These are phyloP conservation scores for Anolis sagrei DNA, from an alignment of 2,113 vertebrate genomes.

Conservation along the genomic window DNA sequence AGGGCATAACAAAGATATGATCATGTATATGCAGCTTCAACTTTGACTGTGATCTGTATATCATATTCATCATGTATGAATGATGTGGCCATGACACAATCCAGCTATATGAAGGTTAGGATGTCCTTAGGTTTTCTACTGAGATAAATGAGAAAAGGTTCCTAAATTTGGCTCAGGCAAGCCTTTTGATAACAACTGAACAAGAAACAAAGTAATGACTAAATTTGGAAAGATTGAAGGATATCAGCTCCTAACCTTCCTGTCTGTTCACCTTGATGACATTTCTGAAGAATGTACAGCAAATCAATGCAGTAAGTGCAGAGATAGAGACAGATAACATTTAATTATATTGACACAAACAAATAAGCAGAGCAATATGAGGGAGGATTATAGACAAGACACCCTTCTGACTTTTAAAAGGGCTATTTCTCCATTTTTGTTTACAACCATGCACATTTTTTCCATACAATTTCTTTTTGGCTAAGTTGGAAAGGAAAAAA, in stretches of 20 bases:
- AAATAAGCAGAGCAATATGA: conserved; percentile 27
- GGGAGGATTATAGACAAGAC: conserved; percentile 32
- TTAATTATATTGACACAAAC: conserved; percentile 42
- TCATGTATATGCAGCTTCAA: not conserved
- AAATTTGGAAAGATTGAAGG: conserved; percentile 1
- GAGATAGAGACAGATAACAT: conserved; percentile 5
- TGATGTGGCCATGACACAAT: not conserved
- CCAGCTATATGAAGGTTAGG: not conserved
- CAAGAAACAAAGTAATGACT: conserved; percentile 25
- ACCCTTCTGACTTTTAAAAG: conserved; percentile 32
- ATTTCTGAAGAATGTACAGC: conserved; percentile 32
- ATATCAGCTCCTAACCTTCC: conserved; percentile 30
- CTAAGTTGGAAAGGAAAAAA: conserved; percentile 44
- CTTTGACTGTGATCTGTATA: not conserved
- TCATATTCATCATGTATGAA: not conserved
- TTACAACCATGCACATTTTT: conserved; percentile 43
- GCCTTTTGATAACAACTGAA: accelerated
- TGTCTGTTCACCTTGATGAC: conserved; percentile 41
- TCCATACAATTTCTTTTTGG: conserved; percentile 27
- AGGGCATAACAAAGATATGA: not conserved
- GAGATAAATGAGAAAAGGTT: not conserved
- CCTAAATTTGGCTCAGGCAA: not conserved
- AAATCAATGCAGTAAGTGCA: conserved; percentile 9
- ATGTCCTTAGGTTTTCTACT: not conserved
- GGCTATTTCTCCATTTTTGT: conserved; percentile 16